phyloP scores from a whole-genome alignment of 2,888 invertebrate species.

The Lamellibrachia columna region DNA sequence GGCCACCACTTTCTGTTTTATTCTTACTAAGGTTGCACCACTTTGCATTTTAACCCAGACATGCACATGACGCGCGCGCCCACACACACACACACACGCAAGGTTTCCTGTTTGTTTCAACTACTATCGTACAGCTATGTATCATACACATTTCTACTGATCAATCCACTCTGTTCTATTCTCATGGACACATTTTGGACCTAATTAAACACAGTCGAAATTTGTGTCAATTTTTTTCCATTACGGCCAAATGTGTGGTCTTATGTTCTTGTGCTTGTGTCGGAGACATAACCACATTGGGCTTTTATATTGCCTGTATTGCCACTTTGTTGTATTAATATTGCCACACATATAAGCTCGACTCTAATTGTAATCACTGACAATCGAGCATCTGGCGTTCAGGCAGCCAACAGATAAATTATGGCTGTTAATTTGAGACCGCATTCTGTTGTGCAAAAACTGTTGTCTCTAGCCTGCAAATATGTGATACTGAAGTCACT shows the following conservation, averaged over 20 bases:
- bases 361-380: background rate
- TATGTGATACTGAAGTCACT: background rate
- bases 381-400: slow-evolving; percentile 6
- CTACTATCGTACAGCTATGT: background rate
- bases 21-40: background rate
- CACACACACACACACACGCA: background rate
- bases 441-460: slow-evolving; percentile 3
- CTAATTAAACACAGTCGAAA: background rate
- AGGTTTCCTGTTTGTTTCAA: background rate
- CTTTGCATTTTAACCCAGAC: slow-evolving; percentile 16
- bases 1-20: background rate
- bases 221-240: background rate
- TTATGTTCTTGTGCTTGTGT: background rate
- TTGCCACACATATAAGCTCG: background rate
- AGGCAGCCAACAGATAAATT: background rate
- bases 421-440: background rate
- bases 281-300: background rate
- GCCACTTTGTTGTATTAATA: background rate
- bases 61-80: background rate
- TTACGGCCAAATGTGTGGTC: background rate
- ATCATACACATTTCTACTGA: background rate
- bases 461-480: background rate
- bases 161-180: background rate
- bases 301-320: background rate
- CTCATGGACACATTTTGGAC: background rate